Conservation (phyloP, 1,140 invertebrate species). For the Hormaphis cornu region DNA sequence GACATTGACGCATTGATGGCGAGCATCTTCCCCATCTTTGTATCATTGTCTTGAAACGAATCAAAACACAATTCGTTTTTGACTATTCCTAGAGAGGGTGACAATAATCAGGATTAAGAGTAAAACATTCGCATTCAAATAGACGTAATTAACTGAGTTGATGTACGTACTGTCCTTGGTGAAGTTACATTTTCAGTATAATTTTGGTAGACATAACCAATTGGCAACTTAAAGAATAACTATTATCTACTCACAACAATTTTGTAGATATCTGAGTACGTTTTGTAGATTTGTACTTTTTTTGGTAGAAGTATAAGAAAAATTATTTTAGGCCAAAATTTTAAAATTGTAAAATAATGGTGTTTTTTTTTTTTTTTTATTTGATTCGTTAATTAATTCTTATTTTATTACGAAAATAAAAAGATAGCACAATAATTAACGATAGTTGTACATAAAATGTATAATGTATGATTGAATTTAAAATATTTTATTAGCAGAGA, state of each 20-base stretch:
- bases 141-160: conserved; percentile 30
- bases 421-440: background rate
- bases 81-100: conserved; percentile 32
- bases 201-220: background rate
- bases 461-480: background rate
- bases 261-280: conserved; percentile 7
- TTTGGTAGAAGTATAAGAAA: background rate
- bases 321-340: background rate
- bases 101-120: conserved; percentile 33
- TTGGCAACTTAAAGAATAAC: background rate
- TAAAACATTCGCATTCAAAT: conserved; percentile 33
- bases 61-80: conserved; percentile 31
- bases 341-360: background rate
- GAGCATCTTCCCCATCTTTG: conserved; percentile 30
- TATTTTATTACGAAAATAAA: no score
- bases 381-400: no score
- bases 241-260: conserved; percentile 16
- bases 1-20: conserved; percentile 31
- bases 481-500: background rate
- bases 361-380: background rate
- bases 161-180: conserved; percentile 30
- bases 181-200: conserved; percentile 12
- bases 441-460: background rate
- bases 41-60: conserved; percentile 32
- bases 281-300: conserved; percentile 19